These are phyloP conservation scores for Tetheella fluctuosa DNA, from an alignment of 2,888 invertebrate genomes.

Conservation along the genomic window DNA sequence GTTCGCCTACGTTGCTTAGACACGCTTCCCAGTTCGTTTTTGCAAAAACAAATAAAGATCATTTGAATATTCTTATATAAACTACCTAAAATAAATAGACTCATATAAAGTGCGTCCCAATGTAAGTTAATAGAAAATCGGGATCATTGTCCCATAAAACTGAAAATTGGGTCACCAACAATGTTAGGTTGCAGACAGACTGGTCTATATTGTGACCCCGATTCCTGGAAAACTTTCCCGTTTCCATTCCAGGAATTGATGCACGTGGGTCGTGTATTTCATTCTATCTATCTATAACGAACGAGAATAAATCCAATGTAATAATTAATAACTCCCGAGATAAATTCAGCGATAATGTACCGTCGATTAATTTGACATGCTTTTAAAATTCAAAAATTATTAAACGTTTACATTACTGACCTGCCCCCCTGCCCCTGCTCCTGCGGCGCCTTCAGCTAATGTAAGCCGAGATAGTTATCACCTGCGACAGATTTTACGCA, in stretches of 20 bases:
- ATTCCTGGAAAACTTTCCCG: neutral
- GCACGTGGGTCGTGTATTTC: neutral
- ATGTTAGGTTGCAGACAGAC: conserved; percentile 8
- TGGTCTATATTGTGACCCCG: conserved; percentile 1
- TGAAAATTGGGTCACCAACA: conserved; percentile 4
- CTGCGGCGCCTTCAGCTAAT: neutral
- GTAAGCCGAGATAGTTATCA: conserved; percentile 7
- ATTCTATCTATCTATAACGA: neutral
- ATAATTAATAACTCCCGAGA: neutral
- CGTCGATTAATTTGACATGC: neutral
- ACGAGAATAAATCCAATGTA: no score
- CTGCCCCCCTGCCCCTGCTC: neutral
- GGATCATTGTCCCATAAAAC: conserved; percentile 5
- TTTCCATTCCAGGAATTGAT: neutral
- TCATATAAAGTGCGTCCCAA: conserved; percentile 1
- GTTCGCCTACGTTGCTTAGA: no score
- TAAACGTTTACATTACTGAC: neutral
- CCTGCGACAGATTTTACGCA: conserved; percentile 13
- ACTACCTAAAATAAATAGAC: no score
- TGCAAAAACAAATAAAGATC: neutral
- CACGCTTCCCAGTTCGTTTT: no score
- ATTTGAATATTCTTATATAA: neutral
- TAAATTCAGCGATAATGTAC: neutral
- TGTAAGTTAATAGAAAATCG: neutral
- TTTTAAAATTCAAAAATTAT: neutral